Evolutionary conservation across 2,888 invertebrate genomes (phyloP).

Genomic region (Andrena chrysosceles): DNA sequence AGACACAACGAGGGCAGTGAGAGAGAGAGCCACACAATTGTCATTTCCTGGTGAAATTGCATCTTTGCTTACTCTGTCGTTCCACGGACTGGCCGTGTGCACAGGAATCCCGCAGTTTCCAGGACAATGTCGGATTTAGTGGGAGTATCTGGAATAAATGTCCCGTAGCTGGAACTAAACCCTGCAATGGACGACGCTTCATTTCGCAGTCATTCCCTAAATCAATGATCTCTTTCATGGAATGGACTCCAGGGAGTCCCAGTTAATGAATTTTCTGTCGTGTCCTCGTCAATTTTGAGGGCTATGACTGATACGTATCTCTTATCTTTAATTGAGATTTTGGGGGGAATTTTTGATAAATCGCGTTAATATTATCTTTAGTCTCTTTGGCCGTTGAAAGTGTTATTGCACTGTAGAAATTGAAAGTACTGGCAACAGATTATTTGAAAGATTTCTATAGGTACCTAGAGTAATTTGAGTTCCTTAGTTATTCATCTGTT

Average conservation of each 20-base stretch:
- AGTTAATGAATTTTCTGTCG: slow-evolving; percentile 42
- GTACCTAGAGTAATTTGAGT: no score
- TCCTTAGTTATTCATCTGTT: no score
- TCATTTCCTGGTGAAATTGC: slow-evolving; percentile 67
- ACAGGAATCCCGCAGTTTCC: slow-evolving; percentile 34
- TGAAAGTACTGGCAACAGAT: no score
- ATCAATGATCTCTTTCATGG: slow-evolving; percentile 46
- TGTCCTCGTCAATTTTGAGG: background rate
- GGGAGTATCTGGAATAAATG: slow-evolving; percentile 54
- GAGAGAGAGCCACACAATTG: slow-evolving; percentile 47
- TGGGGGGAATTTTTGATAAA: background rate
- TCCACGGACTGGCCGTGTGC: slow-evolving; percentile 26
- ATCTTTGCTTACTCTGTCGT: slow-evolving; percentile 56
- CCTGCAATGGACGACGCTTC: slow-evolving; percentile 48
- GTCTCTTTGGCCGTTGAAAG: no score
- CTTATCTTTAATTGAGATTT: background rate
- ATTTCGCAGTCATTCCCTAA: slow-evolving; percentile 42
- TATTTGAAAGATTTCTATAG: no score
- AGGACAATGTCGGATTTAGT: slow-evolving; percentile 57
- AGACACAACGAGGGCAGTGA: slow-evolving; percentile 5
- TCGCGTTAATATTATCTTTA: no score
- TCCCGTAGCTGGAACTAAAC: slow-evolving; percentile 44
- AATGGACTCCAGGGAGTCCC: background rate
- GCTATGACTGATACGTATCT: no score
- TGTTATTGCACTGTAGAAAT: no score